Evolutionary conservation across 2,888 invertebrate genomes (phyloP), one percentile per base, ranked within the genome.

Genomic region (Oscheius myriophilus): DNA sequence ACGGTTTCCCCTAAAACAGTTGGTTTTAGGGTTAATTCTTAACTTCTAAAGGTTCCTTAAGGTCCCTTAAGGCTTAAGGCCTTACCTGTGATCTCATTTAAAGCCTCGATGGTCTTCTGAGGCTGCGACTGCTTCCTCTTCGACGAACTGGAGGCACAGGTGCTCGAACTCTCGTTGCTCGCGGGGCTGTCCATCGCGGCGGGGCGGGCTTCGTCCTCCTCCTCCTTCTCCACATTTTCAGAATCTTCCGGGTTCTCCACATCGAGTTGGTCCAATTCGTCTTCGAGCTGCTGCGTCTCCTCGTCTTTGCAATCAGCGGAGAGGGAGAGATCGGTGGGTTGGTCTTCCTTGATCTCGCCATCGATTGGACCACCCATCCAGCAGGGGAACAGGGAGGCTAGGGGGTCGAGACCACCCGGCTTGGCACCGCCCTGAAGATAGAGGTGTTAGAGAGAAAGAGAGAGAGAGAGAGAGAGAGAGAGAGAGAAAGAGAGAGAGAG

Each of bases 81-180:
- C 21, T 59, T 14, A 18, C 39, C 45, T 41, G 43, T 12, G 21
- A 42, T 42, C n/a, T 59, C 59, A 26, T 39, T 33, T 39, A 18
- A 25, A 6, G 9, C 49, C 61, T 11, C 21, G 12, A 53, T 23
- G 33, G 39, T 67, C 52, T 55, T 59, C 43, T 61, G 61, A 11
- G 67, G 67, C 39, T 51, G 52, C 7, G 45, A 25, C 67, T 67
- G 67, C 42, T 67, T 67, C 21, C 67, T 41, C 42, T 67, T 67
- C 16, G 51, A 51, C 1, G 61, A 61, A 14, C 52, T 51, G 7
- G 58, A 43, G 26, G 41, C 18, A 9, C 18, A 18, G 14, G 59
- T 23, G 51, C 39, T 46, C 3, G 49, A 18, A 18, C 59, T 61
- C 45, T 59, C 61, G 26, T 59, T 59, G 53, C 67, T 67, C 42